Base-by-base conservation (phyloP, 1,140 invertebrate genomes). In the Drosophila eugracilis region DNA sequence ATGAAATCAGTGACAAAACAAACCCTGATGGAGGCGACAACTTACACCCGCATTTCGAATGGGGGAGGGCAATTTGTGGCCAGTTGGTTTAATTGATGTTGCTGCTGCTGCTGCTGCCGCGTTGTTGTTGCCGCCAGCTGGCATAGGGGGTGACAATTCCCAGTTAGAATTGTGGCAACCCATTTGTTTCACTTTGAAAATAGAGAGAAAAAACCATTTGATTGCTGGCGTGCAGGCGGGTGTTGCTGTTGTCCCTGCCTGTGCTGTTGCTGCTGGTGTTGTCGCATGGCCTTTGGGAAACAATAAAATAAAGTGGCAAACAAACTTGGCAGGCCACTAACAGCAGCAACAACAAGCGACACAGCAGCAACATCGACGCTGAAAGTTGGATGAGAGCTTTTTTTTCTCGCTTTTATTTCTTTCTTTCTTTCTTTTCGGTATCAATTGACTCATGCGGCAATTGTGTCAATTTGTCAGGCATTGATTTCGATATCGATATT, bases 1-100 rank as follows among this genome's bases (percentile, higher is more conserved):
- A 88, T 89, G 83, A 88, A 88, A 88, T 89, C 84, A 89, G 70
- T 84, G 78, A 89, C 83, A 84, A 89, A 88, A 88, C 77, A 86
- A 88, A 84, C 76, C 66, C 55, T 48, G 34, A 67, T 57, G 63
- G 47, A 53, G 57, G 45, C 72, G 42, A 71, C 73, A 77, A 66
- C 74, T 73, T 86, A 86, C 81, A 86, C 81, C 81, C 83, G 83
- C 83, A 89, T 83, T 63, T 57, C 42, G 44, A 30, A 53, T 44
- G 59, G 28, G 59, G 39, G 58, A 39, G 30, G 39, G 55, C 55
- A 54, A 76, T 62, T 58, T 73, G 76, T 44, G 62, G 69, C 19
- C 54, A 36, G 39, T 36, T 37, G 28, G 41, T 32, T 80, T 80
- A 80, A 80, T 80, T 80, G 77, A 80, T 80, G 77, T 80, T 80